Evolutionary conservation across 2,888 invertebrate genomes (phyloP), one percentile per base, ranked within the genome.

Genomic region (Nematopogon swammerdamellus): DNA sequence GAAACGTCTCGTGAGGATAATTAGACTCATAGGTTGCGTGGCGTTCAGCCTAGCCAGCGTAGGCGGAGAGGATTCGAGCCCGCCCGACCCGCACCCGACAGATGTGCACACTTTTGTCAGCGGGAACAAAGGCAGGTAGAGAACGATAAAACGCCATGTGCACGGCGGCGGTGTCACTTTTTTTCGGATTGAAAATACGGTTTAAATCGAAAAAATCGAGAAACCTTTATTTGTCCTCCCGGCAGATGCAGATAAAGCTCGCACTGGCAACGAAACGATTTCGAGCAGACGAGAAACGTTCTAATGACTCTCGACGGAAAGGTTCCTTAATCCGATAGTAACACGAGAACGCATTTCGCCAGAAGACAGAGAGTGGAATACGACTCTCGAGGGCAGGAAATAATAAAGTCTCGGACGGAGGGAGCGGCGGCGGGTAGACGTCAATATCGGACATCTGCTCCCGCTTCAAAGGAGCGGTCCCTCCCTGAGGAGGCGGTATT

Each of bases 71-170:
- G 36, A 36, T 3, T 25, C 11, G 36, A 36, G 36, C 11, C 36
- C 11, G 36, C 36, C 11, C 36, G 36, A 14, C n/a, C 36, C 25
- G 25, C 25, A 25, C 5, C n/a, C 36, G 36, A 73, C 77, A 76
- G 76, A 77, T 76, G 75, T 69, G 68, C 66, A 64, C 62, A 57
- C 58, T 67, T 73, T 77, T 75, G 77, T 77, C 61, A 36, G 36
- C 58, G 58, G 56, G 62, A 68, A 77, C 76, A 77, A 79, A 79
- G 61, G 74, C 76, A 77, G 77, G 77, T 77, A 77, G 68, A 68
- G 63, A 64, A 70, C 68, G 65, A 62, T 64, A 61, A 60, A 62
- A 58, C 63, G 68, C 76, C 77, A 79, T 79, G 74, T 79, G 77
- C 72, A 68, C 58, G 68, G 63, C 74, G 77, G 67, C 58, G 68